Base-by-base conservation (phyloP, 1,140 invertebrate genomes). In the Drosophila micromelanica region DNA sequence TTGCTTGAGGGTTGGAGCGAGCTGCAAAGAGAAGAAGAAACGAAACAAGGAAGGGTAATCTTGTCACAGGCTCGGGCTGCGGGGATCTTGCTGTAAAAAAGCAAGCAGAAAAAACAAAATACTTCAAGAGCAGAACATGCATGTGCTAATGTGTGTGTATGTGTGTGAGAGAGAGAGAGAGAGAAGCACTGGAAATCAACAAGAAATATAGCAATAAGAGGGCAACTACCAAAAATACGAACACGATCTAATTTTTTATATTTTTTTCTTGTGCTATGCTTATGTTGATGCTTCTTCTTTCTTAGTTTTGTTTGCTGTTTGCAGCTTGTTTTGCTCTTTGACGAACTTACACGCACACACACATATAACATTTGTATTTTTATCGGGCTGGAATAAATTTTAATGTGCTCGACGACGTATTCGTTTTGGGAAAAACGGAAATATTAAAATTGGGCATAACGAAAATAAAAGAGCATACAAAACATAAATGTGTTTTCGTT, bases 331-430 rank as follows among this genome's bases (percentile, higher is more conserved):
- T 45, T 57, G 55, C 38, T 57, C 27, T 55, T 55, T 40, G 52
- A 55, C 52, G 52, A 40, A 15, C 40, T 15, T 40, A 20, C n/a
- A 15, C 20, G 15, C 54, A 57, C n/a, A 17, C 40, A 57, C 4
- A 17, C 42, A 43, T 2, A 6, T 8, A 42, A 17, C 15, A 32
- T 59, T 62, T 37, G 61, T 62, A 40, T 70, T 71, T 74, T 71
- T 70, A 75, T 72, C 67, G 73, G 54, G 61, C 65, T 74, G 68
- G 48, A 65, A 76, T 76, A 73, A 61, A 72, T 72, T 72, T 65
- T 43, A 60, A 71, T 55, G 70, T 51, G 63, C 63, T 43, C 64
- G 40, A 68, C 63, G 49, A 65, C 64, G 71, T 17, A 30, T 51
- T 57, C 42, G 54, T 42, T 55, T 72, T 57, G 48, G 56, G 38